Evolutionary conservation across 2,888 invertebrate species (phyloP).

Genomic region (Tetanocera ferruginea): DNA sequence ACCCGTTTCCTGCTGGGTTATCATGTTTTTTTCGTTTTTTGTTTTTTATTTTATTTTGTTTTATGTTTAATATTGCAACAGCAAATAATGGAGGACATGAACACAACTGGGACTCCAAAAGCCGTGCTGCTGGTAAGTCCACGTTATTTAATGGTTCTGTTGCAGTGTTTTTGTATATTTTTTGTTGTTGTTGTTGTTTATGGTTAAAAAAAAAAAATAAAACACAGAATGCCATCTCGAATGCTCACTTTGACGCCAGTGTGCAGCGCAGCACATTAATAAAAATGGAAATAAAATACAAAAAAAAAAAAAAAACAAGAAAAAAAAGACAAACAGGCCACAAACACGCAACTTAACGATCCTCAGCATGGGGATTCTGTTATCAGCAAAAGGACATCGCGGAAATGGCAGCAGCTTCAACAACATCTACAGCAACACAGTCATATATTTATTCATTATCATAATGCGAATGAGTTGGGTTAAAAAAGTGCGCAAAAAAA

Average conservation of each 20-base stretch:
- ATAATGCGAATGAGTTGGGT: not conserved
- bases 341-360: constrained; percentile 11
- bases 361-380: not conserved
- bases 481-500: not conserved
- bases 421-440: not conserved
- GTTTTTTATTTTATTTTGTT: not conserved
- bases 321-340: no score
- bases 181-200: not conserved
- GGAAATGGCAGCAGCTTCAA: constrained; percentile 10
- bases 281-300: not conserved
- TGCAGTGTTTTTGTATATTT: not conserved
- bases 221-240: no score
- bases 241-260: constrained; percentile 6
- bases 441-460: not conserved
- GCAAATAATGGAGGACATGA: constrained; percentile 6
- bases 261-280: constrained; percentile 12
- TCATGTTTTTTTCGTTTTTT: not conserved
- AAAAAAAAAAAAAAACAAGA: no score
- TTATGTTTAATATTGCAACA: constrained; percentile 1
- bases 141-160: not conserved
- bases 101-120: not conserved
- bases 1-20: no score
- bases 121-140: not conserved
- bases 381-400: not conserved
- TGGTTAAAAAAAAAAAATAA: not conserved